These are phyloP conservation scores for Hyla sarda DNA, from an alignment of 2,113 vertebrate species.

Conservation along the genomic window DNA sequence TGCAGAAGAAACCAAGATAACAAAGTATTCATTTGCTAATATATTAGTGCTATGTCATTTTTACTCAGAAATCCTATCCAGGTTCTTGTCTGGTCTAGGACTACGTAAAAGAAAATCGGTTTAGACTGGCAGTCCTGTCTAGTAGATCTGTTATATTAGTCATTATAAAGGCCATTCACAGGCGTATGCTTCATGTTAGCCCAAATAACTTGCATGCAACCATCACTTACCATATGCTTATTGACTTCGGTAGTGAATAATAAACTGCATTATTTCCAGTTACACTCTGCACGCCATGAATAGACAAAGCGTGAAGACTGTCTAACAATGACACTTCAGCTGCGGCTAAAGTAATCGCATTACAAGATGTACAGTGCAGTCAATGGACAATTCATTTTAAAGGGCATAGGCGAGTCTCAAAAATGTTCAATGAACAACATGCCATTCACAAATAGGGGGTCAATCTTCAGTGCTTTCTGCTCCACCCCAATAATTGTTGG, in stretches of 20 bases:
- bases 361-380: not conserved
- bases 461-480: not conserved
- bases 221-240: not conserved
- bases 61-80: not conserved
- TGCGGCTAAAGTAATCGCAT: not conserved
- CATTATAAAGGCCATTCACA: not conserved
- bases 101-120: not conserved
- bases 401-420: not conserved
- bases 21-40: constrained; percentile 60
- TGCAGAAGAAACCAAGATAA: constrained; percentile 56
- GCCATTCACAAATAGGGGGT: not conserved
- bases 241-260: not conserved
- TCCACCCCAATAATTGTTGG: not conserved
- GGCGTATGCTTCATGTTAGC: not conserved
- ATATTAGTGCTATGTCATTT: not conserved
- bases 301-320: not conserved
- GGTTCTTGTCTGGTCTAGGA: not conserved
- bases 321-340: not conserved
- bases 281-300: not conserved
- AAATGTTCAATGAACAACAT: not conserved
- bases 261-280: not conserved
- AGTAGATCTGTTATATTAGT: not conserved
- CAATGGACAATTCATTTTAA: constrained; percentile 23
- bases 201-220: not conserved
- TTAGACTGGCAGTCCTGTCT: no score